Percentiles rank a stretch among this genome's conserved stretches.
phyloP scores from a whole-genome alignment of 2,888 invertebrate genomes.

The Embidobia sp. region DNA sequence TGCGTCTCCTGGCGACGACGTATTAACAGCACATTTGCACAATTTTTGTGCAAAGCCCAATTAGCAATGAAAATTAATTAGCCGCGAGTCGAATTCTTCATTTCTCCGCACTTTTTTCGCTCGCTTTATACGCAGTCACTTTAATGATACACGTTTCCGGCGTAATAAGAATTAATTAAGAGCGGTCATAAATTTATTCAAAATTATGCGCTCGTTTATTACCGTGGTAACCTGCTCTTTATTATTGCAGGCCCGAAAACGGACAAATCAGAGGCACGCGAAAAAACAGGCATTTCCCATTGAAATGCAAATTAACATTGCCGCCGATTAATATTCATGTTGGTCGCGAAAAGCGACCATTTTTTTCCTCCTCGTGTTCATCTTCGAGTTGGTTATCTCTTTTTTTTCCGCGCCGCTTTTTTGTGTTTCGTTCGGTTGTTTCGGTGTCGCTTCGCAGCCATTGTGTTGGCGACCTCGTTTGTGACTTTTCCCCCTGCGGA shows the following conservation, averaged over 20 bases:
- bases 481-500: conserved; percentile 54
- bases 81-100: conserved; percentile 15
- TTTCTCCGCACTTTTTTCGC: conserved; percentile 6
- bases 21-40: background rate
- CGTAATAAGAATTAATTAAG: conserved; percentile 57
- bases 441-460: conserved; percentile 41
- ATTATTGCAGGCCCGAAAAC: conserved; percentile 37
- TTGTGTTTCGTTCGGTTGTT: background rate
- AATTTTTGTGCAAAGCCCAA: conserved; percentile 15
- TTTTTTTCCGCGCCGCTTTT: conserved; percentile 7
- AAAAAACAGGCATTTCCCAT: conserved; percentile 12
- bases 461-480: conserved; percentile 58
- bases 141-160: conserved; percentile 54
- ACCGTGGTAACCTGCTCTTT: conserved; percentile 41
- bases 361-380: background rate
- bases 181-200: conserved; percentile 57
- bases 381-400: background rate
- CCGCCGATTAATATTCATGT: conserved; percentile 28
- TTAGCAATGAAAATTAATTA: conserved; percentile 21
- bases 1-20: too few species aligned
- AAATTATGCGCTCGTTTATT: conserved; percentile 58
- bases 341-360: conserved; percentile 25
- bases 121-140: conserved; percentile 8
- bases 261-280: background rate
- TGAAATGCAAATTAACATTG: conserved; percentile 16